A percentile compares a stretch with the other conserved stretches of the same genome.
These are phyloP conservation scores for Trialeurodes vaporariorum DNA, from an alignment of 1,140 invertebrate species.

Conservation along the genomic window DNA sequence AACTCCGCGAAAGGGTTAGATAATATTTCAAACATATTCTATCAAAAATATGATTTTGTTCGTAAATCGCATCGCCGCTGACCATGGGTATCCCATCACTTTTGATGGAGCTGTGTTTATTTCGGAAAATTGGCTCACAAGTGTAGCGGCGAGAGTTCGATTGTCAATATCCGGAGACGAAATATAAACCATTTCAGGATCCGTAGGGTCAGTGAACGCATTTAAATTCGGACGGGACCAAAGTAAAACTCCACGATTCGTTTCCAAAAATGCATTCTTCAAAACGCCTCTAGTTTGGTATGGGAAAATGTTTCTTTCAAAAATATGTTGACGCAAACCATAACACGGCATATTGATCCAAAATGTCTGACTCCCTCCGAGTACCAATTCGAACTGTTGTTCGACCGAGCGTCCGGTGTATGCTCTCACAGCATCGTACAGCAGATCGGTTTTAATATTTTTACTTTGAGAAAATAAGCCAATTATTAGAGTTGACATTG, in stretches of 20 bases:
- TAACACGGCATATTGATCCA: not conserved
- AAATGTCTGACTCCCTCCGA: not conserved
- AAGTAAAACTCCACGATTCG: not conserved
- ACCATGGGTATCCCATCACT: not conserved
- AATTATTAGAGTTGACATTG: not conserved
- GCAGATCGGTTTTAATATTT: not conserved
- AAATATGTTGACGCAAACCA: not conserved
- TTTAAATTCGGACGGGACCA: not conserved
- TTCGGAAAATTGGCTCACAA: not conserved
- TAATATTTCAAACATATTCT: too few relatives aligned
- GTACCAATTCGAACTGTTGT: too few relatives aligned
- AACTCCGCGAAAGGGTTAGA: too few relatives aligned
- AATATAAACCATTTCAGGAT: not conserved
- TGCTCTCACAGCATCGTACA: not conserved
- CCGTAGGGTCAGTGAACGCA: not conserved
- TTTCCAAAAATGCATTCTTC: not conserved
- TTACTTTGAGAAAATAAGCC: not conserved
- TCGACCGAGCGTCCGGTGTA: too few relatives aligned
- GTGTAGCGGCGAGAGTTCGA: not conserved
- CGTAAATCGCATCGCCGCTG: not conserved
- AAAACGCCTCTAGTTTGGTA: not conserved
- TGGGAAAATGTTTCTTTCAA: not conserved
- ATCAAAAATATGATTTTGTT: not conserved
- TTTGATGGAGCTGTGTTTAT: not conserved
- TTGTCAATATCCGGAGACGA: not conserved